Evolutionary conservation across 1,140 invertebrate species (phyloP).

Genomic region (Colletes latitarsis): DNA sequence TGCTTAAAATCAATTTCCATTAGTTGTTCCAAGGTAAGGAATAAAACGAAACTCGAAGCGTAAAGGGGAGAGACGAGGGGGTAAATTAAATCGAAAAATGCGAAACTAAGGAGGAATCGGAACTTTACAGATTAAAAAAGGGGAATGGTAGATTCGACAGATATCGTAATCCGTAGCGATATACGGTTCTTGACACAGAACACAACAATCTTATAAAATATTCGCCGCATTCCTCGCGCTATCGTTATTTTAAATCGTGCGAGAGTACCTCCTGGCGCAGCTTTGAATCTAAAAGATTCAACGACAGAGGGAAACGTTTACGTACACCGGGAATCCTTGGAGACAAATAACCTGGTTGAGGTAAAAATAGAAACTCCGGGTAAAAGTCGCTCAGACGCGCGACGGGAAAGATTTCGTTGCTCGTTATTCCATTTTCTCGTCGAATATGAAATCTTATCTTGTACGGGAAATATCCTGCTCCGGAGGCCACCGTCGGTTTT

Average conservation of each 20-base stretch:
- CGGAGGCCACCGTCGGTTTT: neutral
- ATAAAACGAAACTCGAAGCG: too few species aligned
- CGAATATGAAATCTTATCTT: neutral
- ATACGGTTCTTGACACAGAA: neutral
- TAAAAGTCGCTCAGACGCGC: neutral
- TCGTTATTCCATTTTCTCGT: neutral
- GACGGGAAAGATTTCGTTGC: slow-evolving; percentile 1
- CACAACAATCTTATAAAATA: neutral
- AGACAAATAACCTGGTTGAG: neutral
- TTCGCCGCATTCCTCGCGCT: neutral
- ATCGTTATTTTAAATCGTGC: neutral
- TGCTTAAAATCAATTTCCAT: too few species aligned
- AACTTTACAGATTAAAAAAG: too few species aligned
- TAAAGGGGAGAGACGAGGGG: too few species aligned
- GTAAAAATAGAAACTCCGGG: neutral
- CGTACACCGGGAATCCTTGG: neutral
- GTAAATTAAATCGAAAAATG: too few species aligned
- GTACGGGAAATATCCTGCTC: neutral
- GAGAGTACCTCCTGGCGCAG: neutral
- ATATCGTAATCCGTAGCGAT: too few species aligned
- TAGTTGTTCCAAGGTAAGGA: too few species aligned
- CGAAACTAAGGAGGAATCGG: too few species aligned
- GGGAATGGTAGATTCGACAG: too few species aligned
- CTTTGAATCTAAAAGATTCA: neutral
- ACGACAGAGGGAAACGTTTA: neutral